Evolutionary conservation across 2,888 invertebrate species (phyloP), one percentile per base, ranked within the genome.

Genomic region (Chamaedrilus cognettii): DNA sequence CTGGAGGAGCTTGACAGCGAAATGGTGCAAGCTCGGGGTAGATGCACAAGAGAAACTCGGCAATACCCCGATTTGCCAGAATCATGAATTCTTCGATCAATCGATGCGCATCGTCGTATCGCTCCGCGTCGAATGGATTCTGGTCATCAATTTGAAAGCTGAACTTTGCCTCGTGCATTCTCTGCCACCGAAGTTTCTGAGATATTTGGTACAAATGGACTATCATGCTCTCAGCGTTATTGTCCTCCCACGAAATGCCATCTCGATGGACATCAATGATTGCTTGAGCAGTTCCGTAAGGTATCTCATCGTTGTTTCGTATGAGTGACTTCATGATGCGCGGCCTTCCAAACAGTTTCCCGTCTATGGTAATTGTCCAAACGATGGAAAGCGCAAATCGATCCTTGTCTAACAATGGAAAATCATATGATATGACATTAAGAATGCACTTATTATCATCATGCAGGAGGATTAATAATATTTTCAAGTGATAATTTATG

Each of bases 31-130:
- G 65, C 19, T 74, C 66, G 1, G 77, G 77, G 64, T 73, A 78
- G 4, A 60, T 68, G 5, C 67, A 62, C 15, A 75, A 52, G 32
- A 82, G 71, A 28, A 76, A 68, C 49, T 70, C 69, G 1, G 78
- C 80, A 3, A 80, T 75, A 60, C 78, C 73, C 49, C 70, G 71
- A 69, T 79, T 77, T 19, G 79, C 73, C 66, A 74, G 75, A 15
- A 80, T 72, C 70, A 77, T 71, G 49, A 81, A 69, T 72, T 82
- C 82, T 63, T 79, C 75, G 19, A 79, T 71, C 69, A 82, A 62
- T 58, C 62, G 50, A 59, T 72, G 72, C 1, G 78, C 76, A 28
- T 77, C 71, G 1, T 76, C 73, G n/a, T 74, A 61, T 7, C 69
- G 30, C 23, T 33, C 33, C 33, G 19, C n/a, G 7, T 33, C 49